Conservation (phyloP, 2,888 invertebrate species). For the Nomada ferruginata region DNA sequence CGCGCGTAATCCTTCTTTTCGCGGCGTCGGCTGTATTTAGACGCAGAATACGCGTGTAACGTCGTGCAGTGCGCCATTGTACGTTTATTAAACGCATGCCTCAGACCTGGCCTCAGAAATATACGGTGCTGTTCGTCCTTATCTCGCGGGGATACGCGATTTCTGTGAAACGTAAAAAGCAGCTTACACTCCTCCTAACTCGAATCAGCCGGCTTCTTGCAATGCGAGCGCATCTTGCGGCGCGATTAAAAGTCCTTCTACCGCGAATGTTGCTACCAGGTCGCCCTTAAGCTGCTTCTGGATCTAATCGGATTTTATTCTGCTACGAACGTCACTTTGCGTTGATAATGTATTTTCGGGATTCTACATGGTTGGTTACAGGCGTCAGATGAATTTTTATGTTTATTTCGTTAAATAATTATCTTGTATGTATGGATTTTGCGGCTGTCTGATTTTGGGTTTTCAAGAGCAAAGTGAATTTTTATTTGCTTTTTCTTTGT, state of each 20-base stretch:
- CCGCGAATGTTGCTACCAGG: background rate
- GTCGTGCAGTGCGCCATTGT: slow-evolving; percentile 54
- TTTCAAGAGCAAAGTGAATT: no score
- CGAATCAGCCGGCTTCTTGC: slow-evolving; percentile 17
- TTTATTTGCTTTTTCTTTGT: no score
- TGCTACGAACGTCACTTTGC: no score
- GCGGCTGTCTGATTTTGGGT: no score
- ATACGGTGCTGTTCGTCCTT: slow-evolving; percentile 59
- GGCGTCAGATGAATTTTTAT: no score
- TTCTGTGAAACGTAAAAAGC: slow-evolving; percentile 51
- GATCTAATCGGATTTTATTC: background rate
- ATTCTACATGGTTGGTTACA: no score
- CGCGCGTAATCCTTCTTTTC: slow-evolving; percentile 38
- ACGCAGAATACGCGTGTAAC: slow-evolving; percentile 44
- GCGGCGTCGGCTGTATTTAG: slow-evolving; percentile 42
- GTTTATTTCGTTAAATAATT: no score
- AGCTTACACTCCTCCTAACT: slow-evolving; percentile 18
- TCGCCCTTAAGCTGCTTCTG: background rate
- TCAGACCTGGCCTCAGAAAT: slow-evolving; percentile 29
- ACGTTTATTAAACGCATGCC: slow-evolving; percentile 71
- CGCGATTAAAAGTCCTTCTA: background rate
- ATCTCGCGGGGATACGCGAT: slow-evolving; percentile 49
- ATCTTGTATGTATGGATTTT: no score
- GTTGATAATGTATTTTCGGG: no score
- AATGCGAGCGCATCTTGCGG: background rate